phyloP scores from a whole-genome alignment of 2,113 vertebrate genomes.

The Mesoclemmys tuberculata region DNA sequence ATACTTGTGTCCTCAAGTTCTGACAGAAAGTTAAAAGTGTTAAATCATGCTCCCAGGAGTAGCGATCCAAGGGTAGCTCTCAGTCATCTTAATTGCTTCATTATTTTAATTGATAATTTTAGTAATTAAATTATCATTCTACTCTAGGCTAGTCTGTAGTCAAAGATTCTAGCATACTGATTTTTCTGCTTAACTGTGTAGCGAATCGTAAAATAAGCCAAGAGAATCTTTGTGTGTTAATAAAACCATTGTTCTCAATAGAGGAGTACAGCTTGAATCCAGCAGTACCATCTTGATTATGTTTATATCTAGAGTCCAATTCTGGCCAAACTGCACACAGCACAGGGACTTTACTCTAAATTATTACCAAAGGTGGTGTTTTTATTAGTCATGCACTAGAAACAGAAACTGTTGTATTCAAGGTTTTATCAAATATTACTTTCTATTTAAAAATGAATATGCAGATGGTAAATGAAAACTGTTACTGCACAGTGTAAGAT shows the following conservation, averaged over 20 bases:
- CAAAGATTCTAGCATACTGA: neutral
- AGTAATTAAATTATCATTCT: neutral
- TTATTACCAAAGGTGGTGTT: neutral
- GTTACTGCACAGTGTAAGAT: neutral
- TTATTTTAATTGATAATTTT: neutral
- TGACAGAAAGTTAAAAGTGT: neutral
- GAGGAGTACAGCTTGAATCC: neutral
- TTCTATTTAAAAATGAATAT: neutral
- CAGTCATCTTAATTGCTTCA: neutral
- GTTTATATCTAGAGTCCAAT: neutral
- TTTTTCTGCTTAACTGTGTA: neutral
- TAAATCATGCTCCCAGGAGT: neutral
- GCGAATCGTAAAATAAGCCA: neutral
- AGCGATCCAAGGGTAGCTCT: neutral
- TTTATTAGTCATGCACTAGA: neutral
- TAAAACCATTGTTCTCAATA: neutral
- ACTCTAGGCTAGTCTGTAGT: neutral
- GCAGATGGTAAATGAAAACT: neutral
- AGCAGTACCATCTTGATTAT: neutral
- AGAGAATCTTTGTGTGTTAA: neutral
- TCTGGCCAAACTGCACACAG: neutral
- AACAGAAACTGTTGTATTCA: neutral
- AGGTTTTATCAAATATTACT: neutral
- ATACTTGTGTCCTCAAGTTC: neutral
- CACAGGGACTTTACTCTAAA: neutral